Evolutionary conservation across 1,140 invertebrate genomes (phyloP).

Genomic region (Apocrypta bakeri): DNA sequence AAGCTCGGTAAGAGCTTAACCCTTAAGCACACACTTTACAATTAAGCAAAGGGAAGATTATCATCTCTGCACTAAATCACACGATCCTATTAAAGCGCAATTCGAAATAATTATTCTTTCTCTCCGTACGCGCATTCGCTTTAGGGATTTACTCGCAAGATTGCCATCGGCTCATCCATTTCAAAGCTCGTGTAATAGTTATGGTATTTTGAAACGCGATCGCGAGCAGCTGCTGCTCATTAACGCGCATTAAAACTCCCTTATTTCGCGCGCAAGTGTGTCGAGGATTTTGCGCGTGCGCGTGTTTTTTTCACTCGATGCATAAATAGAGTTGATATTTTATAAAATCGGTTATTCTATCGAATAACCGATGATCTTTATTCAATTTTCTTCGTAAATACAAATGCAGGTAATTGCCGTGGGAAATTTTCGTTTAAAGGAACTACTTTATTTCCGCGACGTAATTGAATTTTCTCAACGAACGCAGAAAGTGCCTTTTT

Average conservation of each 20-base stretch:
- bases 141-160: not conserved
- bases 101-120: not conserved
- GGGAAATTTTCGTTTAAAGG: no score
- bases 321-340: no score
- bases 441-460: no score
- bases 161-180: not conserved
- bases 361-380: no score
- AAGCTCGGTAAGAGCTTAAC: not conserved
- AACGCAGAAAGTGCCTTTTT: not conserved
- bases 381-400: no score
- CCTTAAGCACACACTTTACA: no score
- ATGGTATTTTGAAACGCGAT: conserved; percentile 2
- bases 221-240: not conserved
- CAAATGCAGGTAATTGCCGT: no score
- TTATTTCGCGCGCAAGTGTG: no score
- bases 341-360: no score
- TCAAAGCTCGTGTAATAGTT: not conserved
- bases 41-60: no score
- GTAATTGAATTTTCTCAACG: not conserved
- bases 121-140: not conserved
- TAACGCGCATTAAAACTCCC: not conserved
- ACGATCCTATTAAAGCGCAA: not conserved
- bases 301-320: no score
- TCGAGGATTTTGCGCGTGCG: no score
- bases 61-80: not conserved